These are phyloP conservation scores for Rutilus rutilus DNA, from an alignment of 2,113 vertebrate genomes.

Conservation along the genomic window DNA sequence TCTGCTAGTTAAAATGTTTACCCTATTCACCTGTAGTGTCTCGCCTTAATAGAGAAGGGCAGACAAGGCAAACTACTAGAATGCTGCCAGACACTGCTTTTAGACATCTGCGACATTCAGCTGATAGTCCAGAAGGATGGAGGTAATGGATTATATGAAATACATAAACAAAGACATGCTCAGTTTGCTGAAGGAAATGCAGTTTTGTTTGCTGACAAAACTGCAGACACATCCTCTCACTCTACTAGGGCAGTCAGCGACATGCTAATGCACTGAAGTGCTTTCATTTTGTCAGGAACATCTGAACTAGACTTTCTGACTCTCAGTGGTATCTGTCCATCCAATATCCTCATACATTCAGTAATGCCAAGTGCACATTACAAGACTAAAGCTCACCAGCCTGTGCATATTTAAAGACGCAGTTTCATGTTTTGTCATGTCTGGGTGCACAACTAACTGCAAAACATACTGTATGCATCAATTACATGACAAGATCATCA, in stretches of 20 bases:
- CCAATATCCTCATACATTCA: neutral
- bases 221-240: neutral
- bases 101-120: conserved; percentile 16
- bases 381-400: neutral
- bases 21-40: no score
- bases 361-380: neutral
- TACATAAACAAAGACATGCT: conserved; percentile 10
- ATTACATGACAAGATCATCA: neutral
- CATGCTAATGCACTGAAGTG: neutral
- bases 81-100: conserved; percentile 8
- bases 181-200: conserved; percentile 2
- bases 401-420: neutral
- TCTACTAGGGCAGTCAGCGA: neutral
- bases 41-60: neutral
- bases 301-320: neutral
- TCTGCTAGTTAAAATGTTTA: no score
- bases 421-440: neutral
- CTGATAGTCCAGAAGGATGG: conserved; percentile 14
- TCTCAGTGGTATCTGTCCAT: neutral
- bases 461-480: neutral
- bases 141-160: conserved; percentile 13
- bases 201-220: neutral
- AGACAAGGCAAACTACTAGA: neutral
- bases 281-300: neutral
- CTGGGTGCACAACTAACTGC: neutral